Evolutionary conservation across 2,888 invertebrate species (phyloP).

Genomic region (Callyntrura sp.): DNA sequence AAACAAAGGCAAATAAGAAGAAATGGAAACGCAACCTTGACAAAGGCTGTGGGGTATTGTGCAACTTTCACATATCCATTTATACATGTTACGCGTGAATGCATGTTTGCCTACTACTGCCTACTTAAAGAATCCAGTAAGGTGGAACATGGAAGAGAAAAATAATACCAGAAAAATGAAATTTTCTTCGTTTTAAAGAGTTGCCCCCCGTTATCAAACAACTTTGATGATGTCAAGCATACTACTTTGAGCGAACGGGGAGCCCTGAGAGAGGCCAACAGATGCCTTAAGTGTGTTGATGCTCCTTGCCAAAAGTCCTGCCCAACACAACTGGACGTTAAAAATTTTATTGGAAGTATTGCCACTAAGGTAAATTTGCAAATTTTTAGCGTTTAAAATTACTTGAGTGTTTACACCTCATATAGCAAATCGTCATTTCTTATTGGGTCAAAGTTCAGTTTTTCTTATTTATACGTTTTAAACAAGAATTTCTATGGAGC

Average conservation of each 20-base stretch:
- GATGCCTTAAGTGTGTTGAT: constrained; percentile 97
- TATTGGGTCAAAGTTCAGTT: background rate
- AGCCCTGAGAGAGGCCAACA: constrained; percentile 94
- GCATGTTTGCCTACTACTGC: background rate
- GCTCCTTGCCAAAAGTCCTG: constrained; percentile 99
- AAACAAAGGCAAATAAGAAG: constrained; percentile 94
- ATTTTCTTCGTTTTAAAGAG: constrained; percentile 86
- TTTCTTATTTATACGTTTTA: background rate
- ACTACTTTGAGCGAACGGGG: constrained; percentile 98
- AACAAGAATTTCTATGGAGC: constrained; percentile 98
- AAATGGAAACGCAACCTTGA: constrained; percentile 98
- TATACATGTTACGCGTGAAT: too few relatives aligned
- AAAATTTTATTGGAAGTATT: constrained; percentile 98
- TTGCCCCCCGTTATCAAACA: constrained; percentile 90
- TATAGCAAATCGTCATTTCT: background rate
- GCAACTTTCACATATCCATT: background rate
- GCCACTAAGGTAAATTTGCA: constrained; percentile 92
- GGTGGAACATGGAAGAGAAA: too few relatives aligned
- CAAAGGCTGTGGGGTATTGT: constrained; percentile 93
- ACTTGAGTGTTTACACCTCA: too few relatives aligned
- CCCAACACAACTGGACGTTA: constrained; percentile 98
- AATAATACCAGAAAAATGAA: too few relatives aligned
- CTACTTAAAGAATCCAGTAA: too few relatives aligned
- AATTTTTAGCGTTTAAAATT: background rate
- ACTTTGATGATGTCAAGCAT: constrained; percentile 99